phyloP scores from a whole-genome alignment of 35 echinoderm and acorn worm genomes.

The Apostichopus japonicus region DNA sequence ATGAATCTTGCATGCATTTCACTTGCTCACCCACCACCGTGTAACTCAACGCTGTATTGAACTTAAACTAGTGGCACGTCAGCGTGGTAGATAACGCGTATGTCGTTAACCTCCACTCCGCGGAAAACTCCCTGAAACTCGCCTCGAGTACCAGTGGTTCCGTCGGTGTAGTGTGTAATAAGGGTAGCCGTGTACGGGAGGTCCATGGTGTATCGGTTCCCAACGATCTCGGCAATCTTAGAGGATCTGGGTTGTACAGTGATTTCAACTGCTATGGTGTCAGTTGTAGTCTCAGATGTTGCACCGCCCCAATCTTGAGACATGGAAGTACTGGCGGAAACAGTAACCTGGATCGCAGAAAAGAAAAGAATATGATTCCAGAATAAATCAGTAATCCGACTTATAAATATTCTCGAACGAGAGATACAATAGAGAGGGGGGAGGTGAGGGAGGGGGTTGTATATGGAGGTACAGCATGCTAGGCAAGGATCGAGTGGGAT shows the following conservation, averaged over 20 bases:
- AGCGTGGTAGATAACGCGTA: neutral
- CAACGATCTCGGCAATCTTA: neutral
- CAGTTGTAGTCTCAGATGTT: neutral
- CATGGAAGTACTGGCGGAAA: neutral
- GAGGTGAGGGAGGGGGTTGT: no score
- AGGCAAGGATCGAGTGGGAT: no score
- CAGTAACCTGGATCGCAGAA: neutral
- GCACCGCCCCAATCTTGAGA: conserved; percentile 11
- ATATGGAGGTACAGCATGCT: no score
- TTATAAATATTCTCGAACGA: no score
- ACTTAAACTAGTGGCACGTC: neutral
- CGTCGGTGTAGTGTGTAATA: neutral
- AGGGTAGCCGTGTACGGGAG: neutral
- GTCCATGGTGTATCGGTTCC: neutral
- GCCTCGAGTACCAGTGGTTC: neutral
- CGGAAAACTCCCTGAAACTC: neutral
- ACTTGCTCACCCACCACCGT: no score
- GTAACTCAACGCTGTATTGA: no score
- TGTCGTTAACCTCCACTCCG: neutral
- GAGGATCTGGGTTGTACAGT: neutral
- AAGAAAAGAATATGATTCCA: no score
- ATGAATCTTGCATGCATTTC: no score
- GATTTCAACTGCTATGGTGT: neutral
- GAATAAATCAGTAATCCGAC: no score
- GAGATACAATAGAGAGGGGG: no score